Evolutionary conservation across 2,113 vertebrate genomes (phyloP), one percentile per base, ranked within the genome.

Genomic region (Myrmecobius fasciatus): DNA sequence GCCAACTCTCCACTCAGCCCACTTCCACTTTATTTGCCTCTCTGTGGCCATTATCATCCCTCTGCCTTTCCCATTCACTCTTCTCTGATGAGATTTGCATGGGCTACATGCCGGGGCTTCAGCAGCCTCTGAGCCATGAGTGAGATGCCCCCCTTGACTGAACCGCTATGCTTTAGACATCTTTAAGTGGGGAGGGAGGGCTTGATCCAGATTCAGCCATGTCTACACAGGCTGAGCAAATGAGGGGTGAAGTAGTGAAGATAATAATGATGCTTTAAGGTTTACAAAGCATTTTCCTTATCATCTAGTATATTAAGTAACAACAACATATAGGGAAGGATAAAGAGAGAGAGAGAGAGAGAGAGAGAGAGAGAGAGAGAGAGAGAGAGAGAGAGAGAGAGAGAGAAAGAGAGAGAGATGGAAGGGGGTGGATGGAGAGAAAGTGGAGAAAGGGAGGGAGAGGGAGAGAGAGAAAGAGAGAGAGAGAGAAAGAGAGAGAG

Each of bases 171-270:
- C 46, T 89, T 31, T 46, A 91, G 31, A 11, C 11, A 17, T 36
- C 56, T 67, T 36, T 12, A 67, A 26, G 28, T 36, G 28, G 31
- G 10, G 12, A 14, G 12, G 22, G 6, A 43, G 60, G 52, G 20
- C 4, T 11, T 28, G 60, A 36, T n/a, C 1, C 6, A 0, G 2
- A 36, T 0, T 89, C 2, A 22, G 0, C 6, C 10, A 26, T 0
- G 20, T 49, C 53, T n/a, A 75, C 17, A n/a, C 5, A 43, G 5
- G 4, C 2, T n/a, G 36, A 75, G n/a, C 36, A 75, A 4, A 52
- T 12, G 25, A 17, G 43, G 24, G 54, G 49, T n/a, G 28, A 52
- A 20, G 43, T 52, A 24, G 5, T 25, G 10, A 7, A 8, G 56
- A 25, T 75, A n/a, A 75, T 75, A n/a, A 20, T 20, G 67, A 25